Conservation (phyloP, 1,140 invertebrate genomes). For the Geopemphigus sp. region DNA sequence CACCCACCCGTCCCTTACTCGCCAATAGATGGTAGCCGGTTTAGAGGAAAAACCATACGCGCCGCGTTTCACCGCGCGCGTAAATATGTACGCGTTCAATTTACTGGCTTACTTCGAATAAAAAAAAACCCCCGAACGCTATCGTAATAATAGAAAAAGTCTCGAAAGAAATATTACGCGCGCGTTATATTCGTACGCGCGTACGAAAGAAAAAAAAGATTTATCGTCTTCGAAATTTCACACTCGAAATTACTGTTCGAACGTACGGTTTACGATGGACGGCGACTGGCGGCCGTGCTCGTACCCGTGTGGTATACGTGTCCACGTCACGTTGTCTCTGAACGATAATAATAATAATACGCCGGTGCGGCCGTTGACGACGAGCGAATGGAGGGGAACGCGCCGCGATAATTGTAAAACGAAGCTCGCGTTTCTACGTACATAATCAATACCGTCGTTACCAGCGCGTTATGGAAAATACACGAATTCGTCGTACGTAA, state of each 20-base stretch:
- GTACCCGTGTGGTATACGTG: neutral
- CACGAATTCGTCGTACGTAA: too few relatives aligned
- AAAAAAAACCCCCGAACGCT: neutral
- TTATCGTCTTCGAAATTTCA: neutral
- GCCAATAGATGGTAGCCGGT: slow-evolving; percentile 28
- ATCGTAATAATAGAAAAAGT: slow-evolving; percentile 24
- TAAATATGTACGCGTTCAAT: neutral
- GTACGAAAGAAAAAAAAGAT: neutral
- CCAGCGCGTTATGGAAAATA: too few relatives aligned
- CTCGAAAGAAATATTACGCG: neutral
- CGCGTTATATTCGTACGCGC: too few relatives aligned
- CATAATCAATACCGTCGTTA: too few relatives aligned
- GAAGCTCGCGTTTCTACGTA: neutral
- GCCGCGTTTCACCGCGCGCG: neutral
- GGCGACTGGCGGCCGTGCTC: too few relatives aligned
- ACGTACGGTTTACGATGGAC: neutral
- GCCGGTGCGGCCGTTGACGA: neutral
- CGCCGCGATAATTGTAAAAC: neutral
- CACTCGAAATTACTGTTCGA: neutral
- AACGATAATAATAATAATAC: neutral
- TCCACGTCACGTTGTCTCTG: too few relatives aligned
- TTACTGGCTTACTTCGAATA: neutral
- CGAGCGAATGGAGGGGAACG: too few relatives aligned
- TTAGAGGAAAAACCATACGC: slow-evolving; percentile 30
- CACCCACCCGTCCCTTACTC: neutral